A percentile compares a stretch with the other conserved stretches of the same genome.
Conservation (phyloP, 2,113 vertebrate genomes). For the Hypocryptadius cinnamomeus region DNA sequence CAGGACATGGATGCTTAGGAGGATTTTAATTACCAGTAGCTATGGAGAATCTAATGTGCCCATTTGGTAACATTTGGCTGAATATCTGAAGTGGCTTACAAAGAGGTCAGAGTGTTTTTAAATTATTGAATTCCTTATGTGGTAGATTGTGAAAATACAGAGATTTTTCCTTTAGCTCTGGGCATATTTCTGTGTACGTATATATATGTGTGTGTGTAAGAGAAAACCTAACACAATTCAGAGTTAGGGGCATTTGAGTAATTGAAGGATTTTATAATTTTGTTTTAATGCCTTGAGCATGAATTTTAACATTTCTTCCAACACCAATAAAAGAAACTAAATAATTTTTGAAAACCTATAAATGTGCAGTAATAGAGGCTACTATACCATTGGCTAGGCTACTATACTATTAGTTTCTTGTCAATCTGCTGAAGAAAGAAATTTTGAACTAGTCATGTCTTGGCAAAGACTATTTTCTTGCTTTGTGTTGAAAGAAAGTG, state of each 20-base stretch:
- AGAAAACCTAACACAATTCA: not conserved
- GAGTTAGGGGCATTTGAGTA: not conserved
- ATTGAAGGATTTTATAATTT: not conserved
- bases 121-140: not conserved
- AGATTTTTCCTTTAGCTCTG: not conserved
- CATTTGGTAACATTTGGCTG: not conserved
- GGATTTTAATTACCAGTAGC: not conserved
- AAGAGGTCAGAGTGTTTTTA: not conserved
- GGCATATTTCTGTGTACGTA: accelerated
- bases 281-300: not conserved
- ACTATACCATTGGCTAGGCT: not conserved
- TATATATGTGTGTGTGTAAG: accelerated
- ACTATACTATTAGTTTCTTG: not conserved
- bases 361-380: not conserved
- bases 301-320: not conserved
- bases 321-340: not conserved
- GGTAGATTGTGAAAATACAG: not conserved
- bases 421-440: not conserved
- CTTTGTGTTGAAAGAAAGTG: not conserved
- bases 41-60: not conserved
- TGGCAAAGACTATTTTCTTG: not conserved
- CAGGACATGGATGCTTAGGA: not conserved
- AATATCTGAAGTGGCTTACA: not conserved
- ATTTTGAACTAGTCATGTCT: not conserved
- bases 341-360: not conserved